A percentile compares a stretch with the other conserved stretches of the same genome.
These are phyloP conservation scores for Diplodus sargus DNA, from an alignment of 2,797 vertebrate species.

Conservation along the genomic window DNA sequence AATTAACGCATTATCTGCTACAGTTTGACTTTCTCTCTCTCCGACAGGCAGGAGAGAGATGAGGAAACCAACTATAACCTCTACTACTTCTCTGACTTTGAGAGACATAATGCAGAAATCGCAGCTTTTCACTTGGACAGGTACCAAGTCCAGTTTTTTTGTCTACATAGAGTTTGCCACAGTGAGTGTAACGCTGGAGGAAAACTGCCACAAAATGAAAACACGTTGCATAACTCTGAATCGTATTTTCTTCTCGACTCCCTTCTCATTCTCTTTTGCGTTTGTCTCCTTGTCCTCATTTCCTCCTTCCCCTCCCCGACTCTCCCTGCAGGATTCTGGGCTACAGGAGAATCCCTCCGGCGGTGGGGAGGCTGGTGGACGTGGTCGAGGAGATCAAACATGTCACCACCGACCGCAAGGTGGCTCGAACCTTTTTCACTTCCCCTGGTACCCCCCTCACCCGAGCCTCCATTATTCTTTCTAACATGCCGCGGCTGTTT, in stretches of 20 bases:
- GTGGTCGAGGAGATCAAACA: conserved; percentile 87
- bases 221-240: conserved; percentile 3
- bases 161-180: background rate
- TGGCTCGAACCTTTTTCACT: conserved; percentile 88
- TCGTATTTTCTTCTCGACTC: background rate
- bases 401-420: conserved; percentile 86
- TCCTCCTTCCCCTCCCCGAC: background rate
- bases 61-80: conserved; percentile 89
- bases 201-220: conserved; percentile 8
- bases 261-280: background rate
- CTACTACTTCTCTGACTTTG: conserved; percentile 93
- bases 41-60: conserved; percentile 85
- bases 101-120: conserved; percentile 90
- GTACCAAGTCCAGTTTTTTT: conserved; percentile 59
- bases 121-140: conserved; percentile 90
- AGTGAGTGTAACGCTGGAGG: background rate
- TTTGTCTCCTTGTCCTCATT: conserved; percentile 1
- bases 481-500: background rate
- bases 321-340: conserved; percentile 84
- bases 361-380: conserved; percentile 86
- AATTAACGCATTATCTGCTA: background rate
- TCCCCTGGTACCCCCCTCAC: conserved; percentile 84
- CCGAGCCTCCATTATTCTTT: conserved; percentile 30
- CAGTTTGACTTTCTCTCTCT: background rate
- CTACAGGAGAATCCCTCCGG: conserved; percentile 88